phyloP scores from a whole-genome alignment of 2,113 vertebrate genomes.

The Chaenogobius annularis region DNA sequence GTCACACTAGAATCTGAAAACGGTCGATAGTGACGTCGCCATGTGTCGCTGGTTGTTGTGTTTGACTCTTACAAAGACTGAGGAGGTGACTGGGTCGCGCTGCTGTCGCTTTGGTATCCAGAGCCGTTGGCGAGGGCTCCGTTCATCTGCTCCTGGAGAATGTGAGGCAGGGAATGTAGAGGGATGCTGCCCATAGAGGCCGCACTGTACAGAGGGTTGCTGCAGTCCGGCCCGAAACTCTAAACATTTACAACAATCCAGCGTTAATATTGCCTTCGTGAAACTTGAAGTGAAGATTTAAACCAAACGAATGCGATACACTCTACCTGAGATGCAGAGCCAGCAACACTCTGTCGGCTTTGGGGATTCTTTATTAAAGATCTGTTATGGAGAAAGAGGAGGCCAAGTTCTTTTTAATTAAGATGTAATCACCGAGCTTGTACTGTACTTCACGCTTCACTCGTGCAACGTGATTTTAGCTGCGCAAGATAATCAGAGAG shows the following conservation, averaged over 20 bases:
- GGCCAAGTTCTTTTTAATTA: slow-evolving; percentile 6
- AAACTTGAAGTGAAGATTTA: background rate
- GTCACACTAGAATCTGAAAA: no score
- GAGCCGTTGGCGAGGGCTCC: slow-evolving; percentile 89
- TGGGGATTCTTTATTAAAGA: slow-evolving; percentile 93
- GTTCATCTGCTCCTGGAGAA: slow-evolving; percentile 91
- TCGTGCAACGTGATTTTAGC: background rate
- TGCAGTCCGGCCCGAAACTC: slow-evolving; percentile 86
- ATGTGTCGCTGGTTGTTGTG: no score
- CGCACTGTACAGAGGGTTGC: slow-evolving; percentile 86
- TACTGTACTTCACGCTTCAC: background rate
- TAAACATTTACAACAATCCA: slow-evolving; percentile 50
- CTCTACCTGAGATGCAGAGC: slow-evolving; percentile 91
- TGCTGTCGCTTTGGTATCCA: slow-evolving; percentile 94
- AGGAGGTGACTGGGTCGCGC: slow-evolving; percentile 90
- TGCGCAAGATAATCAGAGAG: background rate
- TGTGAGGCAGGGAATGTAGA: slow-evolving; percentile 85
- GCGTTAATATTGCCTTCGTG: background rate
- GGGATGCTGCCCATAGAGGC: slow-evolving; percentile 88
- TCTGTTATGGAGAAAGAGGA: slow-evolving; percentile 71
- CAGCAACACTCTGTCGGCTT: slow-evolving; percentile 85
- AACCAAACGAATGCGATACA: slow-evolving; percentile 9
- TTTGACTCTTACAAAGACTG: slow-evolving; percentile 86
- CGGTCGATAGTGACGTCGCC: no score
- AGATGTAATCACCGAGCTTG: background rate